Conservation (phyloP, 2,888 invertebrate genomes). For the Dysmachus trigonus region DNA sequence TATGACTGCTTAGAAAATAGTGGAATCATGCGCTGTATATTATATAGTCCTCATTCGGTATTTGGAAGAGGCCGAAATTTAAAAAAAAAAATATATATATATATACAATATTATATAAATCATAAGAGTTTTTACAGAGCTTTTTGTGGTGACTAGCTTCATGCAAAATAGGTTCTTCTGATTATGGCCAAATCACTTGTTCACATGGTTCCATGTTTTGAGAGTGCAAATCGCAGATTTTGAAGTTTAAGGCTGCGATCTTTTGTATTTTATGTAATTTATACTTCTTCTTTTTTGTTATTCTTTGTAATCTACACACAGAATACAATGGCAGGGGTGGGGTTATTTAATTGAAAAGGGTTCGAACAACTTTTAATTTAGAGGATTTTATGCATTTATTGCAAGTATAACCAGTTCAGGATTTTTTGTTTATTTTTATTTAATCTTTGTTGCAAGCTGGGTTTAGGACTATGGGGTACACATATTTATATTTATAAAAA, state of each 20-base stretch:
- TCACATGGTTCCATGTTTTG: conserved; percentile 76
- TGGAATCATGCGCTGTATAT: neutral
- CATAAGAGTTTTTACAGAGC: conserved; percentile 47
- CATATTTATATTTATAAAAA: neutral
- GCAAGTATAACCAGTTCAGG: neutral
- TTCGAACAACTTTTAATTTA: neutral
- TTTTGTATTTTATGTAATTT: neutral
- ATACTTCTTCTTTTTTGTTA: neutral
- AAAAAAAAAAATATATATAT: neutral
- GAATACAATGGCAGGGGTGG: neutral
- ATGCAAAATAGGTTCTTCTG: conserved; percentile 81
- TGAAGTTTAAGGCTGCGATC: neutral
- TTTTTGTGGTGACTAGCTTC: conserved; percentile 56
- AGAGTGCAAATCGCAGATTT: neutral
- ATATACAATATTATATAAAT: neutral
- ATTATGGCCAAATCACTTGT: conserved; percentile 62
- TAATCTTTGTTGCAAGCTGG: neutral
- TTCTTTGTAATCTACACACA: neutral
- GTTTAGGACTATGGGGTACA: neutral
- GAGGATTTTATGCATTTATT: neutral
- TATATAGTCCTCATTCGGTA: neutral
- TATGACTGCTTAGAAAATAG: conserved; percentile 43
- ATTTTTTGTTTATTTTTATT: neutral
- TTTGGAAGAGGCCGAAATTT: neutral
- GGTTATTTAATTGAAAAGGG: neutral